Evolutionary conservation across 1,140 invertebrate species (phyloP), one percentile per base, ranked within the genome.

Genomic region (Paraescarpia echinospica): DNA sequence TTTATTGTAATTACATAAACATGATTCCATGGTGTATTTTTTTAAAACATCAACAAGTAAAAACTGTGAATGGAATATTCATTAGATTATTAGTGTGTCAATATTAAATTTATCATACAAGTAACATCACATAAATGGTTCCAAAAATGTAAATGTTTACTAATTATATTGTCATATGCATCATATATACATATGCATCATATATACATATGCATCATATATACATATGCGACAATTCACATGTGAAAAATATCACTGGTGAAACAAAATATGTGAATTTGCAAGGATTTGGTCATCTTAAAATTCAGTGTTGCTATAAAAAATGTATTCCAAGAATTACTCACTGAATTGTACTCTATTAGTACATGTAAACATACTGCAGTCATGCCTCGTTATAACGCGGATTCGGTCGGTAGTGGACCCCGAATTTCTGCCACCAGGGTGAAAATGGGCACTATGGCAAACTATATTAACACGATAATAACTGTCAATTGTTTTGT

Each of bases 121-220:
- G 88, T 59, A 34, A 59, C 14, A 92, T 12, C 35, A 35, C 34
- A 33, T 92, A 34, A 91, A 91, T 93, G 34, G 89, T 51, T 41
- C 59, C 9, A 34, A 89, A 92, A 90, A 91, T 48, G 48, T 27
- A 59, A 33, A 22, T 51, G 48, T 41, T n/a, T 34, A 1, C 77
- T 92, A n/a, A 51, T 88, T 89, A n/a, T n/a, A n/a, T n/a, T n/a
- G n/a, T n/a, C n/a, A n/a, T n/a, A n/a, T n/a, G n/a, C n/a, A n/a
- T n/a, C n/a, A n/a, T n/a, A n/a, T n/a, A n/a, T n/a, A n/a, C n/a
- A n/a, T n/a, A n/a, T n/a, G n/a, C n/a, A n/a, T n/a, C n/a, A n/a
- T n/a, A n/a, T n/a, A n/a, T n/a, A n/a, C n/a, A n/a, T n/a, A n/a
- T n/a, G n/a, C 34, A 93, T 77, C 27, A 77, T 77, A 27, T 77